Evolutionary conservation across 35 echinoderm and acorn worm genomes (phyloP).

Genomic region (Ophiothrix spiculata): DNA sequence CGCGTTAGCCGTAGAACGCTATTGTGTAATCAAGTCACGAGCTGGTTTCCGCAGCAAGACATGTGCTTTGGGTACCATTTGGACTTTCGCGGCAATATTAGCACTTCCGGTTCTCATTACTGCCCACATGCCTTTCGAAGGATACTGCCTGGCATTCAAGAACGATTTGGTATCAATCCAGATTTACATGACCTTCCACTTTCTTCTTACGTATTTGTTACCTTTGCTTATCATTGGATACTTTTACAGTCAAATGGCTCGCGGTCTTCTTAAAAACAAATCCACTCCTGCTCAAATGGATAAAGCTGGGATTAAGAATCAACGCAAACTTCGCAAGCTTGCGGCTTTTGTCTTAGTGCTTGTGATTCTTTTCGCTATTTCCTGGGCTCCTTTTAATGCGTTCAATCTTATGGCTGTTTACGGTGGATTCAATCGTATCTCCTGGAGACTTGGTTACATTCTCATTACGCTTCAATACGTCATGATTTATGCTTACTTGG

Average conservation of each 20-base stretch:
- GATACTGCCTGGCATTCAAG: conserved; percentile 33
- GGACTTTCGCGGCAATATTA: conserved; percentile 38
- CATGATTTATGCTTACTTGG: not conserved
- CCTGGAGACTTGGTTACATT: not conserved
- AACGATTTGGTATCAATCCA: not conserved
- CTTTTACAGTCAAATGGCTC: conserved; percentile 57
- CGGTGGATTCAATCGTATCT: not conserved
- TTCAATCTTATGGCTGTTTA: conserved; percentile 50
- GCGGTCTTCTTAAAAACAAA: conserved; percentile 45
- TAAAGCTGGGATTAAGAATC: conserved; percentile 25
- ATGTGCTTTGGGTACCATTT: conserved; percentile 39
- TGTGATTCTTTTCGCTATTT: conserved; percentile 57
- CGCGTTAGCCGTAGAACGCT: conserved; percentile 41
- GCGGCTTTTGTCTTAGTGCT: conserved; percentile 60
- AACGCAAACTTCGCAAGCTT: conserved; percentile 42
- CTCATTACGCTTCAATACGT: not conserved
- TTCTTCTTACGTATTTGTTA: conserved; percentile 57
- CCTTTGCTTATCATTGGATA: conserved; percentile 54
- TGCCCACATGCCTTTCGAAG: not conserved
- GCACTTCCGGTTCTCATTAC: conserved; percentile 32
- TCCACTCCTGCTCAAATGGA: conserved; percentile 21
- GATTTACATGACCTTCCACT: conserved; percentile 26
- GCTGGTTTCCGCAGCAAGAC: not conserved
- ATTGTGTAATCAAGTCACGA: conserved; percentile 23
- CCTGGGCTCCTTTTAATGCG: conserved; percentile 63